phyloP scores from a whole-genome alignment of 2,888 invertebrate genomes.

The Dioctria rufipes region DNA sequence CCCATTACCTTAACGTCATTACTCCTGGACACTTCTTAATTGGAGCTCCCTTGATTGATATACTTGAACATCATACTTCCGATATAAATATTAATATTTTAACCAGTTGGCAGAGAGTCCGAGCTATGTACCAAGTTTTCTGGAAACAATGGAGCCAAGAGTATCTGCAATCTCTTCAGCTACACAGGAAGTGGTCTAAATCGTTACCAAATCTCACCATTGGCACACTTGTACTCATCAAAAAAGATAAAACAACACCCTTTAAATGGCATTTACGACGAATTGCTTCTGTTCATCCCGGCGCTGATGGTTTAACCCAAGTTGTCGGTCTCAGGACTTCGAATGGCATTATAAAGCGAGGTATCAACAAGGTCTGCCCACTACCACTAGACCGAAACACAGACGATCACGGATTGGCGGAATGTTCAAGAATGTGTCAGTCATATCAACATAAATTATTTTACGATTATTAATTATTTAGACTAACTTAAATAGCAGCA shows the following conservation, averaged over 20 bases:
- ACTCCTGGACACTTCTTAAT: not conserved
- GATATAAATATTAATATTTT: not conserved
- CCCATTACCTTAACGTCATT: not conserved
- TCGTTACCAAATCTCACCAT: not conserved
- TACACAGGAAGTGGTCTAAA: not conserved
- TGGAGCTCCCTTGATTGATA: not conserved
- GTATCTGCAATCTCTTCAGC: not conserved
- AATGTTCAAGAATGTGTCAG: too few relatives aligned
- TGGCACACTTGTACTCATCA: too few relatives aligned
- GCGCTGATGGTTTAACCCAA: not conserved
- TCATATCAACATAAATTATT: too few relatives aligned
- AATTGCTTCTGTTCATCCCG: not conserved
- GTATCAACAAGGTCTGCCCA: too few relatives aligned
- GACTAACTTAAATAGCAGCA: too few relatives aligned
- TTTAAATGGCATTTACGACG: too few relatives aligned
- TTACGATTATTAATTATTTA: too few relatives aligned
- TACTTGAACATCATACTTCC: not conserved
- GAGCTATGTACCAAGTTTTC: not conserved
- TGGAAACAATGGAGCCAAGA: slow-evolving; percentile 1
- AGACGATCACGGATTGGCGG: too few relatives aligned
- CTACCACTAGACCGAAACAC: too few relatives aligned
- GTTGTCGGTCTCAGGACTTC: not conserved
- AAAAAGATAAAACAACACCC: too few relatives aligned
- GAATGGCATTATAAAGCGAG: too few relatives aligned
- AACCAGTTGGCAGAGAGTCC: not conserved